A percentile compares a stretch with the other conserved stretches of the same genome.
Conservation (phyloP, 2,797 vertebrate species). For the Mormyrus proboscirostris region DNA sequence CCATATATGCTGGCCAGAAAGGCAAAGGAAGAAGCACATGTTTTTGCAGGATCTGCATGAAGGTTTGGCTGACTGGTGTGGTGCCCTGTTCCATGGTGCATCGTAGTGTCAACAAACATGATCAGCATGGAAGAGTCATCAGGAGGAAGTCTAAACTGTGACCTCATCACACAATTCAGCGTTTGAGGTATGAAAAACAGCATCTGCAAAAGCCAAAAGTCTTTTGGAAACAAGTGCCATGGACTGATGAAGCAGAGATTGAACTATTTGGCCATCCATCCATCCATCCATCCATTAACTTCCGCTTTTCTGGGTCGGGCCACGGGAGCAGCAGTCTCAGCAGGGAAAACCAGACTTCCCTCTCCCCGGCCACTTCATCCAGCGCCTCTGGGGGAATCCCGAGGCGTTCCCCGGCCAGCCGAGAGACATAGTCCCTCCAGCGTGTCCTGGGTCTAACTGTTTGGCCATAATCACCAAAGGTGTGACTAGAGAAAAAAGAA, state of each 20-base stretch:
- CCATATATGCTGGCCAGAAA: not conserved
- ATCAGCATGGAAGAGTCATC: not conserved
- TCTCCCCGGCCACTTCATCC: too few species aligned
- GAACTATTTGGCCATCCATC: not conserved
- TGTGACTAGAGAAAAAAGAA: not conserved
- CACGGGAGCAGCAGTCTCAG: too few species aligned
- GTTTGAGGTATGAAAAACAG: not conserved
- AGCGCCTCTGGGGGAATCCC: too few species aligned
- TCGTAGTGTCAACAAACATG: not conserved
- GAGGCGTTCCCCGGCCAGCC: too few species aligned
- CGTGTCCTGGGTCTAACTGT: too few species aligned
- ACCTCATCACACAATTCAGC: not conserved
- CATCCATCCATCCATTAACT: too few species aligned
- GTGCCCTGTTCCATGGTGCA: not conserved
- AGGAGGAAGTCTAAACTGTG: too few species aligned
- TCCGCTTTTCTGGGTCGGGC: too few species aligned
- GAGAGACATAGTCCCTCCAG: too few species aligned
- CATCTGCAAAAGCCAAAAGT: not conserved
- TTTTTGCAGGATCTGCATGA: not conserved
- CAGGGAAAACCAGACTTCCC: too few species aligned
- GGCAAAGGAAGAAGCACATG: not conserved
- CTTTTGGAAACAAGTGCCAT: not conserved
- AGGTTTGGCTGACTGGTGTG: not conserved
- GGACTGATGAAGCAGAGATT: not conserved
- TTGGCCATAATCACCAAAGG: not conserved